Base-by-base conservation (phyloP, 2,797 vertebrate species). In the Orestias chungarensis region DNA sequence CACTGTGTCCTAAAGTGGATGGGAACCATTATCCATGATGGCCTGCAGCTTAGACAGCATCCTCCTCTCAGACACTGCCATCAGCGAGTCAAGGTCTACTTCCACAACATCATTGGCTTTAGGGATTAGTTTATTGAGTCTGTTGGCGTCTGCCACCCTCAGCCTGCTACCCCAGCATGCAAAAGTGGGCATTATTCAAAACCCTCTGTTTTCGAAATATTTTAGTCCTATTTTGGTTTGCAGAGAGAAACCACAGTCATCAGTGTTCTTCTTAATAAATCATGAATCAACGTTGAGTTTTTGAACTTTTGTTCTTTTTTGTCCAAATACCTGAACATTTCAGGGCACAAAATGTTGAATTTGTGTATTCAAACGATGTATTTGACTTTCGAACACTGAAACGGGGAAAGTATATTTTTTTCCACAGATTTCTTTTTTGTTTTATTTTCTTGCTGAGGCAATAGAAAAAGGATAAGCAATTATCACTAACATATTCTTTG, bases 111-210 rank as follows among this genome's bases (percentile, higher is more conserved):
- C n/a, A n/a, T n/a, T n/a, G n/a, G n/a, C n/a, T n/a, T n/a, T n/a
- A n/a, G n/a, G n/a, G n/a, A n/a, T n/a, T n/a, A n/a, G n/a, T n/a
- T n/a, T n/a, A n/a, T n/a, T n/a, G n/a, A n/a, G n/a, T n/a, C n/a
- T n/a, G n/a, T n/a, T n/a, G n/a, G n/a, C n/a, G n/a, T n/a, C n/a
- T n/a, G n/a, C n/a, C n/a, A n/a, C n/a, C n/a, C n/a, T n/a, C n/a
- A n/a, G n/a, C n/a, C n/a, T n/a, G n/a, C n/a, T n/a, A n/a, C n/a
- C n/a, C n/a, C n/a, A n/a, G n/a, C n/a, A n/a, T n/a, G n/a, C n/a
- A n/a, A n/a, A n/a, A n/a, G n/a, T n/a, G n/a, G n/a, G n/a, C 15
- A 1, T 69, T 79, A 66, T 75, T 64, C 73, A 64, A 73, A 57
- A 15, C 23, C 1, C 38, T 42, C 14, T 50, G 46, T 31, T 65